These are phyloP conservation scores for Rhynchopsitta pachyrhyncha DNA, from an alignment of 2,113 vertebrate species.

Conservation along the genomic window DNA sequence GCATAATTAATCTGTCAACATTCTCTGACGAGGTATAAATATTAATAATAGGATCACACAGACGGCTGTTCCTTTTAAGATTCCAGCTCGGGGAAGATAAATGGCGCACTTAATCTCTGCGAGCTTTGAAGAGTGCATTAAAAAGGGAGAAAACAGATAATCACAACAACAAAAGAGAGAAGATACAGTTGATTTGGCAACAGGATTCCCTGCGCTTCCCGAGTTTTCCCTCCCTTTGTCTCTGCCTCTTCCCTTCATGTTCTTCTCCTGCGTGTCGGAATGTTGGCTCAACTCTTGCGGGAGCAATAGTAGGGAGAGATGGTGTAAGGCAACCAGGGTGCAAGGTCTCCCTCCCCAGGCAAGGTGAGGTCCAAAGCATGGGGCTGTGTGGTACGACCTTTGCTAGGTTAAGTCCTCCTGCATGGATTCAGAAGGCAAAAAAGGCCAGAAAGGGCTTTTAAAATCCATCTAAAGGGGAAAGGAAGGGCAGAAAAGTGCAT, in stretches of 20 bases:
- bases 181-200: constrained; percentile 6
- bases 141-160: not conserved
- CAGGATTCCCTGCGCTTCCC: not conserved
- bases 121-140: constrained; percentile 60
- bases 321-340: not conserved
- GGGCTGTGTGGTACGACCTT: rapidly evolving
- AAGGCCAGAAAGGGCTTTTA: not conserved
- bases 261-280: not conserved
- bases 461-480: not conserved
- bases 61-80: constrained; percentile 78
- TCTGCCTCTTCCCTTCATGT: not conserved
- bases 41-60: constrained; percentile 81
- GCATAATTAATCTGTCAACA: constrained; percentile 87
- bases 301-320: not conserved
- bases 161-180: not conserved
- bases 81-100: constrained; percentile 69
- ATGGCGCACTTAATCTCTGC: constrained; percentile 73
- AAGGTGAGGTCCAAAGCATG: rapidly evolving
- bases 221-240: not conserved
- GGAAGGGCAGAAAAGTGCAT: rapidly evolving
- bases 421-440: not conserved
- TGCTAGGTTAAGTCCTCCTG: not conserved
- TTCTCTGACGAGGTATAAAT: constrained; percentile 80
- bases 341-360: not conserved
- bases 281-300: not conserved